Conservation (phyloP, 2,797 vertebrate species). For the Platalea minor region DNA sequence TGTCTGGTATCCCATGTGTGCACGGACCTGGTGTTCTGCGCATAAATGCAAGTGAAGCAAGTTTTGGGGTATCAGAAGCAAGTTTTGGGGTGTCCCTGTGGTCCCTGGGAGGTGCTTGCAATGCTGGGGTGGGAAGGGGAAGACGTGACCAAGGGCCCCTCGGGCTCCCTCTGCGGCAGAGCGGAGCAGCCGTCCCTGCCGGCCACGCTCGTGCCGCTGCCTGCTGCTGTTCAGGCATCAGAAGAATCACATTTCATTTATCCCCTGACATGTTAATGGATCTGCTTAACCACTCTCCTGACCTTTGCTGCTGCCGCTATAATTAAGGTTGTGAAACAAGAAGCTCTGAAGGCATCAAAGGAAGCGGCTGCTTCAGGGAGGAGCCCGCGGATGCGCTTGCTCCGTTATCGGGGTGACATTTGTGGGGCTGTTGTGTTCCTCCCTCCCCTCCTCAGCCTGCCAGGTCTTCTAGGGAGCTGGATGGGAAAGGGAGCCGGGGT, state of each 20-base stretch:
- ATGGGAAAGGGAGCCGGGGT: neutral
- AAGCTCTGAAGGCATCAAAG: constrained; percentile 58
- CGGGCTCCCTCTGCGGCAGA: neutral
- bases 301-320: constrained; percentile 57
- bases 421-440: neutral
- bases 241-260: constrained; percentile 58
- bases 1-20: rapidly evolving
- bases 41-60: neutral
- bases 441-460: neutral
- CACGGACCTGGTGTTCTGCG: rapidly evolving
- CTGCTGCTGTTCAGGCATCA: neutral
- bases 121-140: neutral
- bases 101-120: neutral
- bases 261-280: constrained; percentile 58
- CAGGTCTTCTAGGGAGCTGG: neutral
- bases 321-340: constrained; percentile 67
- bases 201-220: neutral
- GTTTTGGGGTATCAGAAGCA: neutral
- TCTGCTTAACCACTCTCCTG: constrained; percentile 50
- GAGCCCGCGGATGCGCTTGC: neutral
- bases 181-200: neutral
- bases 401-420: neutral
- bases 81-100: neutral
- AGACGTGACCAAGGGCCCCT: rapidly evolving
- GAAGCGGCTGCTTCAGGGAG: constrained; percentile 1